Evolutionary conservation across 2,113 vertebrate species (phyloP).

Genomic region (Felis chaus): DNA sequence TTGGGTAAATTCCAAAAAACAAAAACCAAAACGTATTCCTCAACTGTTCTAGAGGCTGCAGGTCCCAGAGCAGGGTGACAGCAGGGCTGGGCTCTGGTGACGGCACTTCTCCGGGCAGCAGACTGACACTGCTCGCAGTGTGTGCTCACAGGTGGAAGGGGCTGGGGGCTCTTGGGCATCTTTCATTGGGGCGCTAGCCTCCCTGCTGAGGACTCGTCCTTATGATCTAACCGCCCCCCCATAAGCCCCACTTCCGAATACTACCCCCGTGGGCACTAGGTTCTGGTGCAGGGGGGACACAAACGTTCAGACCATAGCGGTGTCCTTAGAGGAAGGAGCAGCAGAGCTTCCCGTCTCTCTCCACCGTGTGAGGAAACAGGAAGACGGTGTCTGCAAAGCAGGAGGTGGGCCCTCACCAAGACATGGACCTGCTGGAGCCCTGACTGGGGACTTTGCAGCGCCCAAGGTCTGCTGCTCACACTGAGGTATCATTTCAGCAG

Average conservation of each 20-base stretch:
- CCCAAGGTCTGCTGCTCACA: no score
- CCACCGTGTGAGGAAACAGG: neutral
- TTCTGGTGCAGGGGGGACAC: neutral
- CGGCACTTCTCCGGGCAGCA: accelerated
- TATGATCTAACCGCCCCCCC: neutral
- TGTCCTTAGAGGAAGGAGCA: no score
- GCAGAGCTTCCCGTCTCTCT: neutral
- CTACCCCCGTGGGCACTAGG: neutral
- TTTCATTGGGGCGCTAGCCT: no score
- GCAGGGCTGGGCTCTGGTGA: neutral
- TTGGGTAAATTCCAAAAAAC: neutral
- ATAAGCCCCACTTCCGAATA: neutral
- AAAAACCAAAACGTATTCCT: neutral
- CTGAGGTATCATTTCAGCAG: no score
- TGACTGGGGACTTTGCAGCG: neutral
- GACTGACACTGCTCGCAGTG: no score
- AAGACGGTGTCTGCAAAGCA: neutral
- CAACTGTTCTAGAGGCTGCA: neutral
- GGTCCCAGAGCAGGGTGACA: neutral
- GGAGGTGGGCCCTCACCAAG: neutral
- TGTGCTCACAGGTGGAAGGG: neutral
- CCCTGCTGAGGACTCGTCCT: neutral
- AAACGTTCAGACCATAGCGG: neutral
- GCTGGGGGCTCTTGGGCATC: neutral
- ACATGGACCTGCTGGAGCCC: neutral